Base-by-base conservation (phyloP, 2,888 invertebrate species). In the Micropterix aruncella region DNA sequence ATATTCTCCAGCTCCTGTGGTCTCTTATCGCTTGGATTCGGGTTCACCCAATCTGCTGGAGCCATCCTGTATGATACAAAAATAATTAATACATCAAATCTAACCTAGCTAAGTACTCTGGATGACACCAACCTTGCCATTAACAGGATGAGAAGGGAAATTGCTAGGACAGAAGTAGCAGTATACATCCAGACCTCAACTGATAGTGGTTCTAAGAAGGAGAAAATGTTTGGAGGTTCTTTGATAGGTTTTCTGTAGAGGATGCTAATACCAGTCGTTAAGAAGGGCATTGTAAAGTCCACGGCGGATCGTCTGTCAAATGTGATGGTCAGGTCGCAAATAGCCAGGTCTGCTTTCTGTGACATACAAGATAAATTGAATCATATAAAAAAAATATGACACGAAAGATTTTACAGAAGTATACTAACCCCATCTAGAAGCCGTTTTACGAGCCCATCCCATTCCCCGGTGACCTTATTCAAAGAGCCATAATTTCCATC, bases 281-380 rank as follows among this genome's bases (percentile, higher is more conserved):
- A 95, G 61, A 96, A 99, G 0, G 97, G 97, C 65, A 87, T 88
- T 0, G 93, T 90, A 62, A 95, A 95, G 59, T 94, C 93, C 1
- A 92, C 89, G 9, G 83, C 85, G 45, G 79, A 74, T 51, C 91
- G 83, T 39, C 97, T 74, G 41, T 87, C 81, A 54, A 87, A 88
- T 2, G 92, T 96, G 43, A 97, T 95, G 2, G 95, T 95, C 51
- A 97, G 66, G 57, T 96, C 95, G 52, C 93, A 93, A 18, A 97
- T 80, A 0, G 89, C 95, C 50, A 97, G 72, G 59, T 93, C 90
- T 1, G 92, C 92, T 70, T 82, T 84, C 92, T 93, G 27, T 27
- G 5, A 27, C 12, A 27, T 27, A 27, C 5, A 27, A 27, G 12
- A 27, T 5, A 12, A 27, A 7, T 27, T 27, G 27, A 27, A 27